Conservation (phyloP, 2,797 vertebrate genomes). For the Rhinoraja longicauda region DNA sequence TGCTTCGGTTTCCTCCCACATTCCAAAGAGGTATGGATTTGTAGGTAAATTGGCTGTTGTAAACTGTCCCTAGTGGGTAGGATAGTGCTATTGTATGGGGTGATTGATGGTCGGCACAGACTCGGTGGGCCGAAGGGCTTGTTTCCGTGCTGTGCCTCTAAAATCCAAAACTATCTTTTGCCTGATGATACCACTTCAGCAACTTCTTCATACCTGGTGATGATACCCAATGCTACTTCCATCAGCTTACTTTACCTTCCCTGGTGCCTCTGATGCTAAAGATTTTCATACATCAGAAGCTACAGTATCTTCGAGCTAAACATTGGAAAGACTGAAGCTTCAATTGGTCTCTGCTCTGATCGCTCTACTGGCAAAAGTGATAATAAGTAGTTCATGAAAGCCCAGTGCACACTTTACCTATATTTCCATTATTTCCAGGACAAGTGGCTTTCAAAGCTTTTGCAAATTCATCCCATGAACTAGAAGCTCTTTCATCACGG, state of each 20-base stretch:
- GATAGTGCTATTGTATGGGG: too few relatives aligned
- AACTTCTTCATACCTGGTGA: neutral
- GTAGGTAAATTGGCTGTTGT: too few relatives aligned
- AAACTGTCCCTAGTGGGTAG: too few relatives aligned
- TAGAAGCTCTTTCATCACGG: slow-evolving; percentile 65
- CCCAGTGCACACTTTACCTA: slow-evolving; percentile 59
- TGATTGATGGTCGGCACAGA: too few relatives aligned
- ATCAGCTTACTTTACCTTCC: neutral
- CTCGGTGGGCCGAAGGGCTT: too few relatives aligned
- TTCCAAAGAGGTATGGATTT: too few relatives aligned
- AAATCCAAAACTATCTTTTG: neutral
- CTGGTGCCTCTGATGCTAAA: neutral
- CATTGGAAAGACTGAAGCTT: neutral
- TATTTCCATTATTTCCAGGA: slow-evolving; percentile 75
- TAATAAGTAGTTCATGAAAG: neutral
- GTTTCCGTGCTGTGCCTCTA: too few relatives aligned
- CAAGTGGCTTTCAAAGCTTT: slow-evolving; percentile 62
- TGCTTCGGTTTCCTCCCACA: too few relatives aligned
- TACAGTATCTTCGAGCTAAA: neutral
- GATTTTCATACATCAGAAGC: neutral
- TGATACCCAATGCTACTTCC: neutral
- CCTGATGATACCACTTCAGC: neutral
- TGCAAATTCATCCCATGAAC: slow-evolving; percentile 83
- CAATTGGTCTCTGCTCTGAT: neutral
- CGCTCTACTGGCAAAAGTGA: neutral